Percentiles rank a stretch among this genome's conserved stretches.
phyloP scores from a whole-genome alignment of 2,888 invertebrate genomes.

The Seladonia tumulorum region DNA sequence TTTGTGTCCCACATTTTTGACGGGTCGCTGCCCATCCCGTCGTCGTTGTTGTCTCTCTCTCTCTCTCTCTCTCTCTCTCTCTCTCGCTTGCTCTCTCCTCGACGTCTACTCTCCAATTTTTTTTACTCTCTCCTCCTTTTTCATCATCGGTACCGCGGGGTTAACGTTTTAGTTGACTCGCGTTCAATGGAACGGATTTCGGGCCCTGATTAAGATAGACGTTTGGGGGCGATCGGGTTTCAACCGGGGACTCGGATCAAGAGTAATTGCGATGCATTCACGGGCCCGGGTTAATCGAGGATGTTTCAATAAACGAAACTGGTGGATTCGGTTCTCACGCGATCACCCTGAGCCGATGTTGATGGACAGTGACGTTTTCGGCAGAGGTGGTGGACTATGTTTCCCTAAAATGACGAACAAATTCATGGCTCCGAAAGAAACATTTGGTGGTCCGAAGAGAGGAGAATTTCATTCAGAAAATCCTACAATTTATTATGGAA shows the following conservation, averaged over 20 bases:
- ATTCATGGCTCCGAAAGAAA: neutral
- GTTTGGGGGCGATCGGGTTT: constrained; percentile 27
- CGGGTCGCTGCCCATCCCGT: constrained; percentile 67
- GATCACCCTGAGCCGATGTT: neutral
- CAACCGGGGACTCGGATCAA: constrained; percentile 1
- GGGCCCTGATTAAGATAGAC: constrained; percentile 27
- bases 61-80: neutral
- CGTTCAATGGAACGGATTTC: constrained; percentile 45
- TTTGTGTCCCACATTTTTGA: constrained; percentile 73
- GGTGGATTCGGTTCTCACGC: constrained; percentile 2
- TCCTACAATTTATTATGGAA: too few species aligned
- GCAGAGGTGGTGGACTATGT: too few species aligned
- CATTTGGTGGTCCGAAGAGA: neutral
- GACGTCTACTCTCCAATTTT: neutral
- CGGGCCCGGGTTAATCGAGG: neutral
- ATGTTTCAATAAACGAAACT: constrained; percentile 6
- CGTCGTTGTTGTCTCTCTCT: constrained; percentile 3
- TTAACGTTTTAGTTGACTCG: constrained; percentile 25
- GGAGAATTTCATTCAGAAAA: neutral
- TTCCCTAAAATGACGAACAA: too few species aligned
- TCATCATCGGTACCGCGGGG: constrained; percentile 14
- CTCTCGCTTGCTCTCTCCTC: constrained; percentile 7
- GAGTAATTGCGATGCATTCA: neutral
- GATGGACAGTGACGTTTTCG: neutral
- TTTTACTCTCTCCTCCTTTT: constrained; percentile 23